Evolutionary conservation across 2,888 invertebrate genomes (phyloP).

Genomic region (Thalpophila matura): DNA sequence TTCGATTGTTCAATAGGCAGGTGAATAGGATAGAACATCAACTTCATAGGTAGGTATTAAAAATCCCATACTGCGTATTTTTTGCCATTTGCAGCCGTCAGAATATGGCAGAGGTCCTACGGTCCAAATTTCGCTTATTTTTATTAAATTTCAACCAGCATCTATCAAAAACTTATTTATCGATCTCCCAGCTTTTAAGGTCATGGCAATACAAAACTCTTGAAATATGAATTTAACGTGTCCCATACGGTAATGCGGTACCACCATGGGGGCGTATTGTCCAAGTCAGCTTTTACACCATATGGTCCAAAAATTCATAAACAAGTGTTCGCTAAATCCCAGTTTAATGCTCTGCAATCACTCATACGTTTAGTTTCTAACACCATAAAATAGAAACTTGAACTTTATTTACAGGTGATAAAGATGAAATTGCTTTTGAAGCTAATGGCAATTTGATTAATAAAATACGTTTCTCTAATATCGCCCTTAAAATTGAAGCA

Average conservation of each 20-base stretch:
- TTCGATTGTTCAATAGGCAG: no score
- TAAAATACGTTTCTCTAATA: slow-evolving; percentile 45
- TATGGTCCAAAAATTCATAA: slow-evolving; percentile 89
- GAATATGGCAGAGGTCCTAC: no score
- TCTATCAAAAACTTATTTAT: slow-evolving; percentile 54
- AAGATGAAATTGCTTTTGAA: slow-evolving; percentile 52
- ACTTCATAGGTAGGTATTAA: no score
- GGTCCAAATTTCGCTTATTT: no score
- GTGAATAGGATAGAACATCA: no score
- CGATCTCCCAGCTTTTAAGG: slow-evolving; percentile 44
- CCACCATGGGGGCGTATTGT: slow-evolving; percentile 87
- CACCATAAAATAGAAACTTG: slow-evolving; percentile 43
- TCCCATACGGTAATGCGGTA: slow-evolving; percentile 87
- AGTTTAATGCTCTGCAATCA: slow-evolving; percentile 81
- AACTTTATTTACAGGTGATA: slow-evolving; percentile 61
- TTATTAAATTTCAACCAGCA: slow-evolving; percentile 4
- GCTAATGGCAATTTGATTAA: slow-evolving; percentile 41
- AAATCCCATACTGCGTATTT: no score
- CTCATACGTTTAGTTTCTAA: slow-evolving; percentile 65
- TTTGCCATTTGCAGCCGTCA: no score
- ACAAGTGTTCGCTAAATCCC: slow-evolving; percentile 87
- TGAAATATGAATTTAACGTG: slow-evolving; percentile 87
- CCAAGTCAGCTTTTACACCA: slow-evolving; percentile 88
- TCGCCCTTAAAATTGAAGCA: slow-evolving; percentile 49
- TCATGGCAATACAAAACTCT: slow-evolving; percentile 82